Evolutionary conservation across 1,140 invertebrate genomes (phyloP), one percentile per base, ranked within the genome.

Genomic region (Panagrolaimus sp.): DNA sequence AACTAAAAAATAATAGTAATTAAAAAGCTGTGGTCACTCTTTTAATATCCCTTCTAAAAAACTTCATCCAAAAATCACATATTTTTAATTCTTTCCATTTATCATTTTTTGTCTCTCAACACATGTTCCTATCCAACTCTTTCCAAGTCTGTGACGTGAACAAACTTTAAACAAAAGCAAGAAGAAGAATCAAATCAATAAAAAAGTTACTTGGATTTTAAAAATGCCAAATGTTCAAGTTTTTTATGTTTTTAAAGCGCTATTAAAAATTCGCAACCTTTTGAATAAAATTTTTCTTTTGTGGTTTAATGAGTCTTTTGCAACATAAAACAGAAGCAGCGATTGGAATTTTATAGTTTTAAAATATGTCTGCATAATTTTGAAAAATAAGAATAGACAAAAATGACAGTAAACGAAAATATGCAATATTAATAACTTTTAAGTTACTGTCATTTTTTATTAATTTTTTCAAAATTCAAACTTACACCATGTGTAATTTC

Each of bases 331-430:
- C 31, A 38, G 31, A 7, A 38, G 7, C 7, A 38, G 7, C 31
- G 7, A 38, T 38, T 38, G 31, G 2, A 4, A 4, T 57, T 2
- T 16, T 2, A 57, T 65, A 27, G 67, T 57, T 48, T 57, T 23
- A 57, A 57, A 57, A 38, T 4, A 38, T 38, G 2, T 38, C 7
- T 38, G 31, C 7, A 7, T 38, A 4, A 38, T 38, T 38, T 4
- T 38, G 2, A 7, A 38, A 38, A 38, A 38, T 38, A 7, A 38
- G 31, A 38, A 7, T 38, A 38, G 7, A 38, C 31, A 88, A 87
- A 5, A 87, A 87, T 69, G 88, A 88, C 1, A 88, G 87, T 11
- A 86, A 85, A 23, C 87, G 88, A 65, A n/a, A n/a, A n/a, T n/a
- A n/a, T n/a, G n/a, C n/a, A 88, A 88, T 14, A 85, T 87, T 20